These are phyloP conservation scores for Toxotes chatareus DNA, from an alignment of 2,113 vertebrate genomes.

Conservation along the genomic window DNA sequence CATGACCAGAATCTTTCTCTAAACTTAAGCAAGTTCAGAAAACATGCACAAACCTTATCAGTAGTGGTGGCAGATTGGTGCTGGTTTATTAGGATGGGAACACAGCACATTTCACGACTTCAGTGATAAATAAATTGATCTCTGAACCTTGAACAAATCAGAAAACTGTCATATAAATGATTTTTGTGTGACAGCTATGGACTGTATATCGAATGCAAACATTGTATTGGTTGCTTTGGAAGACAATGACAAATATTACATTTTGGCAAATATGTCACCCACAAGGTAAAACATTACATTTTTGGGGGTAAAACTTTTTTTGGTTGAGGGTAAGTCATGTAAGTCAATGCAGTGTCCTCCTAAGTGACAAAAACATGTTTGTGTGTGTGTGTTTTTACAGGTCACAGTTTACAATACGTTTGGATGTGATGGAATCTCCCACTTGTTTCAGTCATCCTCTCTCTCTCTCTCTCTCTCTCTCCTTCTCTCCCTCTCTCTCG, in stretches of 20 bases:
- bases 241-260: background rate
- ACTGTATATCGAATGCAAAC: background rate
- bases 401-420: constrained; percentile 74
- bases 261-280: background rate
- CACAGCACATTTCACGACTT: background rate
- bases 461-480: constrained; percentile 50
- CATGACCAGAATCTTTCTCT: background rate
- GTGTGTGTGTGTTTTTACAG: constrained; percentile 49
- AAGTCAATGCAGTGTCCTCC: background rate
- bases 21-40: background rate
- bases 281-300: background rate
- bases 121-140: background rate
- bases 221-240: background rate
- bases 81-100: background rate
- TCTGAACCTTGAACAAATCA: background rate
- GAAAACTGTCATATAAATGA: background rate
- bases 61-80: background rate
- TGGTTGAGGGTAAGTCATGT: background rate
- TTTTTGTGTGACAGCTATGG: background rate
- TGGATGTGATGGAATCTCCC: constrained; percentile 86
- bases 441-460: constrained; percentile 79
- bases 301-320: background rate
- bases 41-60: background rate
- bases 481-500: constrained; percentile 57
- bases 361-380: constrained; percentile 47